Conservation (phyloP, 2,888 invertebrate genomes). For the Spatulosminthurus flaviceps region DNA sequence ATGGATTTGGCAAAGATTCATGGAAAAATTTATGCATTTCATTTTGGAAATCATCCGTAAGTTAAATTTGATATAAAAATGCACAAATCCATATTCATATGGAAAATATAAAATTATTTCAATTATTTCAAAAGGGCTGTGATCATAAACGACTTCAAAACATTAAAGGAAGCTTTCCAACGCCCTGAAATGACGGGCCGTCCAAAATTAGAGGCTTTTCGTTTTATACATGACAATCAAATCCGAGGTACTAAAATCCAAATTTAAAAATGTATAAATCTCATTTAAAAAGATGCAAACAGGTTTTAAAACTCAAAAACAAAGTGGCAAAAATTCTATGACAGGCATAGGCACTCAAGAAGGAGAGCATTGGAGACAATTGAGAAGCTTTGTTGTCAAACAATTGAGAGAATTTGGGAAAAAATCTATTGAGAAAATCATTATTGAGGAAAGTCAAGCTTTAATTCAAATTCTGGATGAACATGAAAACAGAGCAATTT, state of each 20-base stretch:
- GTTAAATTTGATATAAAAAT: not conserved
- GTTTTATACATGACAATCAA: not conserved
- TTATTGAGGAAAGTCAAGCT: not conserved
- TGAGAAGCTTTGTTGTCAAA: not conserved
- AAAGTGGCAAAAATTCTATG: too few species aligned
- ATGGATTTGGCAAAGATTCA: not conserved
- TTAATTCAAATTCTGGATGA: not conserved
- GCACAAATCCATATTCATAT: not conserved
- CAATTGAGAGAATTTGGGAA: not conserved
- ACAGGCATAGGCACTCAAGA: not conserved
- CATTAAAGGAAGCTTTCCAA: not conserved
- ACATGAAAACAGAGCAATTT: not conserved
- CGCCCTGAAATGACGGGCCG: not conserved
- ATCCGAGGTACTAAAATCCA: not conserved
- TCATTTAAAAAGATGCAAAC: too few species aligned
- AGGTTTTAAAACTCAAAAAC: too few species aligned
- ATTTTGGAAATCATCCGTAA: not conserved
- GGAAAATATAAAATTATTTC: not conserved
- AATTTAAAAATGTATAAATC: not conserved
- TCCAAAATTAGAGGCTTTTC: not conserved
- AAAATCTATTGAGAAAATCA: not conserved
- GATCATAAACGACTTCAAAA: not conserved
- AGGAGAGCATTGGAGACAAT: not conserved
- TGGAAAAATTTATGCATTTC: not conserved
- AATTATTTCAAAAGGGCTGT: not conserved